Evolutionary conservation across 2,888 invertebrate genomes (phyloP), one percentile per base, ranked within the genome.

Genomic region (Pterostichus madidus): DNA sequence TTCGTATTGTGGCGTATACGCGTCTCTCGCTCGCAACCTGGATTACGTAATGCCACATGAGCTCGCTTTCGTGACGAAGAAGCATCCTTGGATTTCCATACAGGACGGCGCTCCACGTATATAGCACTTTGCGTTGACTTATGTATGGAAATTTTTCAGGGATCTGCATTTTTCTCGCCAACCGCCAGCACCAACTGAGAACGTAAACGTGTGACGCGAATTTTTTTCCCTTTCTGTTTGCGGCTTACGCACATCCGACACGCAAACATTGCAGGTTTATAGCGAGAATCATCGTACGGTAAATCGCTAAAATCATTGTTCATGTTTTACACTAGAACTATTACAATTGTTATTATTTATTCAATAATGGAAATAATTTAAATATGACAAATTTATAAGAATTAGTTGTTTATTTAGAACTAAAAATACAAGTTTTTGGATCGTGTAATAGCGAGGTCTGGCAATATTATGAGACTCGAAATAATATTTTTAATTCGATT

Each of bases 141-240:
- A 80, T 80, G 71, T 80, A 80, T 80, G 80, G 71, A 80, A 80
- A 80, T 80, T 80, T 80, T 80, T 80, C 80, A 80, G 53, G 68
- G 79, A 79, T 61, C 79, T 79, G 79, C 79, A 79, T 79, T 79
- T 79, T 79, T 79, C 79, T 61, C 75, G 13, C 75, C 75, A 35
- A 39, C 13, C 64, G 39, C 64, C 24, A 24, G 24, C 39, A 44
- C 17, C 68, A 7, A 39, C 24, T 17, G 39, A 44, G 17, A 53
- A 76, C 75, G 53, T 76, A 53, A 76, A 76, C 77, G 77, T 77
- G 77, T 56, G 77, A 77, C 59, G 77, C 15, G 59, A 77, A 71
- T 71, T 71, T 64, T 56, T 44, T 71, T 71, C 68, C 44, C 68
- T 44, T 44, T 71, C 68, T 71, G 68, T 71, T 71, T 71, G 68